These are phyloP conservation scores for Syndactyla subalaris DNA, from an alignment of 2,797 vertebrate genomes.

Conservation along the genomic window DNA sequence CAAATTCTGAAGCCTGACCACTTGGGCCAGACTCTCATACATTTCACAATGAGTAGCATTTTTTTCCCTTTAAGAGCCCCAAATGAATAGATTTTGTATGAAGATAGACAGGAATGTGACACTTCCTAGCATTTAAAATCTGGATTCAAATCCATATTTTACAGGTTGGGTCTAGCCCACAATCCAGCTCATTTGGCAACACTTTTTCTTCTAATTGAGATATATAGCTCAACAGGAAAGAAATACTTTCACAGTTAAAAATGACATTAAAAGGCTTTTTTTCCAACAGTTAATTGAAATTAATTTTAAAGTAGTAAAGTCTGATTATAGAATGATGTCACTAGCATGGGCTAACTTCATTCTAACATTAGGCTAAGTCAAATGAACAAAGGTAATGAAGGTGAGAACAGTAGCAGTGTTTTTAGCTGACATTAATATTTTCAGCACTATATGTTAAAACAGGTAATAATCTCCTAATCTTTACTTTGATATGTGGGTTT, in stretches of 20 bases:
- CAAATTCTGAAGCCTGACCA: not conserved
- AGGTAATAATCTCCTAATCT: not conserved
- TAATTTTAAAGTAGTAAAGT: constrained; percentile 27
- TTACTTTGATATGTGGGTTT: not conserved
- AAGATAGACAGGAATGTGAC: not conserved
- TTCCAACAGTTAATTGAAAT: constrained; percentile 25
- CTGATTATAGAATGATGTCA: not conserved
- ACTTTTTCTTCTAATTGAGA: constrained; percentile 15
- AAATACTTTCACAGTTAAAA: constrained; percentile 27
- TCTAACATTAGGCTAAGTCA: not conserved
- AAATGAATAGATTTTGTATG: not conserved
- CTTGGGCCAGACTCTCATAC: not conserved
- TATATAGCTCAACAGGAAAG: not conserved
- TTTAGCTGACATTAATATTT: constrained; percentile 31
- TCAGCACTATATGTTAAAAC: not conserved
- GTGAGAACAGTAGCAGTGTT: not conserved
- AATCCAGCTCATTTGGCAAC: constrained; percentile 9
- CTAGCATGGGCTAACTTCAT: not conserved
- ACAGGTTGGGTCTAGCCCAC: not conserved
- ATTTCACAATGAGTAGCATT: not conserved
- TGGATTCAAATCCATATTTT: not conserved
- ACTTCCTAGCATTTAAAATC: not conserved
- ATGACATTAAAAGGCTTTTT: constrained; percentile 8
- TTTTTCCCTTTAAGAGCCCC: not conserved
- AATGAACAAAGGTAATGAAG: not conserved